Evolutionary conservation across 2,888 invertebrate genomes (phyloP).

Genomic region (Polia nebulosa): DNA sequence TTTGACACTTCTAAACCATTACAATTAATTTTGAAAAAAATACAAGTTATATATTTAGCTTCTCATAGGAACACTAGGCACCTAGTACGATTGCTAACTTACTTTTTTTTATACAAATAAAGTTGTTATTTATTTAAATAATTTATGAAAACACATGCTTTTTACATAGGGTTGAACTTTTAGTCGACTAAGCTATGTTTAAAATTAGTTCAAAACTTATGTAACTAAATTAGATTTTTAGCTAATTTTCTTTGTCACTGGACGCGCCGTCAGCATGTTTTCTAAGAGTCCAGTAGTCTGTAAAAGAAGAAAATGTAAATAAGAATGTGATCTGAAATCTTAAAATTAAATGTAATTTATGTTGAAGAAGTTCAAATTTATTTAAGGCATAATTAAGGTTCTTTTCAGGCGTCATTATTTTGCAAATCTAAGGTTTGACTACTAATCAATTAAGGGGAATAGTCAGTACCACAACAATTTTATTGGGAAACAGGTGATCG

Average conservation of each 20-base stretch:
- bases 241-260: slow-evolving; percentile 88
- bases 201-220: slow-evolving; percentile 45
- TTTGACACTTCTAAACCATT: slow-evolving; percentile 47
- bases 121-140: slow-evolving; percentile 64
- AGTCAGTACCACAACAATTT: too few species aligned
- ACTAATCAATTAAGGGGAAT: too few species aligned
- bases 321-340: not conserved
- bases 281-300: slow-evolving; percentile 90
- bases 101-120: slow-evolving; percentile 69
- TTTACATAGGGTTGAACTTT: slow-evolving; percentile 63
- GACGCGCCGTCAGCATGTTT: slow-evolving; percentile 85
- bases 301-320: slow-evolving; percentile 73
- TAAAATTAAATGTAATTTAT: not conserved
- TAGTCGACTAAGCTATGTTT: slow-evolving; percentile 53
- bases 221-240: slow-evolving; percentile 29
- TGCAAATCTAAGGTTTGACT: too few species aligned
- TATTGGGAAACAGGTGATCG: too few species aligned
- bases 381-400: not conserved
- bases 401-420: not conserved
- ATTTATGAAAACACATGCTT: slow-evolving; percentile 63
- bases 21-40: slow-evolving; percentile 28
- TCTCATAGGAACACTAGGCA: slow-evolving; percentile 58
- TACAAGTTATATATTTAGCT: slow-evolving; percentile 7
- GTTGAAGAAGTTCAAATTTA: not conserved
- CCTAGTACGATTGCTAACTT: slow-evolving; percentile 49